Conservation (phyloP, 2,113 vertebrate genomes). For the Salvelinus namaycush region DNA sequence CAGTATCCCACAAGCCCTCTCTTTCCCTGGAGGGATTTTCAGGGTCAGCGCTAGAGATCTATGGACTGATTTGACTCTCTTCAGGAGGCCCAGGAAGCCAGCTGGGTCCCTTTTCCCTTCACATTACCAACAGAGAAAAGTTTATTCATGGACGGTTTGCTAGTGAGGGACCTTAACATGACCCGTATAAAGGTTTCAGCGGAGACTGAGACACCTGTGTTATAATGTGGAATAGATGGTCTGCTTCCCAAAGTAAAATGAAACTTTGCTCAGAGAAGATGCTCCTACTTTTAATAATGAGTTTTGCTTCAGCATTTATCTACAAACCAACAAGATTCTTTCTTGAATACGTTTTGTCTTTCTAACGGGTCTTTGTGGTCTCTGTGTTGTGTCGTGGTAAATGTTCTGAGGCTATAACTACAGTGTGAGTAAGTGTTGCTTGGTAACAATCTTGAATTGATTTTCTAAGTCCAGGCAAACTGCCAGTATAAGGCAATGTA, state of each 20-base stretch:
- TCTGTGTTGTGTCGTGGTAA: too few species aligned
- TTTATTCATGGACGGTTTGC: not conserved
- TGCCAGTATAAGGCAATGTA: not conserved
- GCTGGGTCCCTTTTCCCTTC: not conserved
- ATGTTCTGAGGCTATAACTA: too few species aligned
- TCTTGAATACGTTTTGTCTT: too few species aligned
- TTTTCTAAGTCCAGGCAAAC: not conserved
- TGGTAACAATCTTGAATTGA: not conserved
- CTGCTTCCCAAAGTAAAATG: not conserved
- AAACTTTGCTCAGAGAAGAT: not conserved
- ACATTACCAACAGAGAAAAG: not conserved
- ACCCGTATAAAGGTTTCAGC: conserved; percentile 25
- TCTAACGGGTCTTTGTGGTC: too few species aligned
- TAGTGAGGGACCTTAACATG: not conserved
- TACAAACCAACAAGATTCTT: not conserved
- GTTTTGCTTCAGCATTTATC: conserved; percentile 7
- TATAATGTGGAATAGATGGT: not conserved
- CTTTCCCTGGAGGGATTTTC: conserved; percentile 21
- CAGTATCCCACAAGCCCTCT: conserved; percentile 27
- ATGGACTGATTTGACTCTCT: not conserved
- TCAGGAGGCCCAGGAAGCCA: not conserved
- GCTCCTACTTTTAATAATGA: not conserved
- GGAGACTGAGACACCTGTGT: conserved; percentile 15
- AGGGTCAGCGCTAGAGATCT: conserved; percentile 41
- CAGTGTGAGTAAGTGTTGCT: not conserved